A percentile compares a stretch with the other conserved stretches of the same genome.
These are phyloP conservation scores for Orthosia gracilis DNA, from an alignment of 2,888 invertebrate species.

Conservation along the genomic window DNA sequence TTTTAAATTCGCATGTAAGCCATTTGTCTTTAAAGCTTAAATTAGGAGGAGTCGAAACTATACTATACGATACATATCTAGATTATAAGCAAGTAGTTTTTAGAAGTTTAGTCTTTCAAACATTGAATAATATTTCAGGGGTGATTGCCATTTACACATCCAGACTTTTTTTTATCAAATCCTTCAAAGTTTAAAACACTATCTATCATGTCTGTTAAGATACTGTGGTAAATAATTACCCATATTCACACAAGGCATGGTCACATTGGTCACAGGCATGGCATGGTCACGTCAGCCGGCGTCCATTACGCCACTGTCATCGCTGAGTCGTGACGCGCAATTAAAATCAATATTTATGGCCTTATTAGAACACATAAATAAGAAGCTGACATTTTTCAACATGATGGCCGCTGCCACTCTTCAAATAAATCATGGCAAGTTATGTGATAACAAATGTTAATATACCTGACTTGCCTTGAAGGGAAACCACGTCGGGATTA, in stretches of 20 bases:
- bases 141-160: too few species aligned
- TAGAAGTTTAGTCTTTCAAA: too few species aligned
- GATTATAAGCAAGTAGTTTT: background rate
- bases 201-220: background rate
- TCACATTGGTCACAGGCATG: slow-evolving; percentile 37
- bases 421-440: slow-evolving; percentile 66
- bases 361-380: slow-evolving; percentile 78
- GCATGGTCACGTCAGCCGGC: slow-evolving; percentile 67
- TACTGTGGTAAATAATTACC: slow-evolving; percentile 26
- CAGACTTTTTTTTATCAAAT: background rate
- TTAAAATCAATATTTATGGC: slow-evolving; percentile 84
- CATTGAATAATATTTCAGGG: background rate
- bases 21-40: background rate
- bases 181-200: background rate
- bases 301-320: slow-evolving; percentile 74
- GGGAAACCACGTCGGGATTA: slow-evolving; percentile 30
- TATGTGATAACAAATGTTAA: slow-evolving; percentile 58
- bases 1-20: background rate
- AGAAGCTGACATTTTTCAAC: slow-evolving; percentile 74
- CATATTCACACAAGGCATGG: slow-evolving; percentile 42
- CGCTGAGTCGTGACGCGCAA: slow-evolving; percentile 73
- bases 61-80: background rate
- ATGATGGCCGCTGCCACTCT: slow-evolving; percentile 69
- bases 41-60: background rate
- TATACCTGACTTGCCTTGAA: slow-evolving; percentile 42